These are phyloP conservation scores for Deroplatys truncata DNA, from an alignment of 2,888 invertebrate genomes.

Conservation along the genomic window DNA sequence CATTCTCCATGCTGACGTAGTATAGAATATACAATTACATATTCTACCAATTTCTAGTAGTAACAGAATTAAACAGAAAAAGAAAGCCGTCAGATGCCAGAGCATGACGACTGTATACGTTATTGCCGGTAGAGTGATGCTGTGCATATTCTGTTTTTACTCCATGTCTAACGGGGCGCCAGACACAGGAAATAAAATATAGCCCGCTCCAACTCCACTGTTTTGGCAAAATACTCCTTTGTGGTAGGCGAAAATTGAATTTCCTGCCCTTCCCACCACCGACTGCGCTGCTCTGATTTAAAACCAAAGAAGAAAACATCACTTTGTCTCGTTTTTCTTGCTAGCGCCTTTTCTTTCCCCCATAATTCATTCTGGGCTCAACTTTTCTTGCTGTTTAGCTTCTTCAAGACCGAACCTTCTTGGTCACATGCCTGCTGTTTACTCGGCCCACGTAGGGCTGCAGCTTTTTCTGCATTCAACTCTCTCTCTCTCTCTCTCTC, in stretches of 20 bases:
- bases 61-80: too few species aligned
- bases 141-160: background rate
- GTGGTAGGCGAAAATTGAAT: background rate
- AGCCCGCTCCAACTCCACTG: background rate
- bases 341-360: background rate
- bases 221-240: background rate
- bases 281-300: background rate
- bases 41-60: too few species aligned
- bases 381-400: background rate
- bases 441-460: background rate
- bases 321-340: background rate
- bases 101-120: background rate
- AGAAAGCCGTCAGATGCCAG: background rate
- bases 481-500: background rate
- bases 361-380: background rate
- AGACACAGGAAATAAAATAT: background rate
- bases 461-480: background rate
- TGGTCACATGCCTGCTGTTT: background rate
- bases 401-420: background rate
- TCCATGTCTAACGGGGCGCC: background rate
- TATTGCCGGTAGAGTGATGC: background rate
- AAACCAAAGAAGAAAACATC: background rate
- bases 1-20: too few species aligned
- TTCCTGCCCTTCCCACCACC: background rate
- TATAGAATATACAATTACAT: too few species aligned